A percentile compares a stretch with the other conserved stretches of the same genome.
These are phyloP conservation scores for Vicugna pacos DNA, from an alignment of 2,113 vertebrate species.

Conservation along the genomic window DNA sequence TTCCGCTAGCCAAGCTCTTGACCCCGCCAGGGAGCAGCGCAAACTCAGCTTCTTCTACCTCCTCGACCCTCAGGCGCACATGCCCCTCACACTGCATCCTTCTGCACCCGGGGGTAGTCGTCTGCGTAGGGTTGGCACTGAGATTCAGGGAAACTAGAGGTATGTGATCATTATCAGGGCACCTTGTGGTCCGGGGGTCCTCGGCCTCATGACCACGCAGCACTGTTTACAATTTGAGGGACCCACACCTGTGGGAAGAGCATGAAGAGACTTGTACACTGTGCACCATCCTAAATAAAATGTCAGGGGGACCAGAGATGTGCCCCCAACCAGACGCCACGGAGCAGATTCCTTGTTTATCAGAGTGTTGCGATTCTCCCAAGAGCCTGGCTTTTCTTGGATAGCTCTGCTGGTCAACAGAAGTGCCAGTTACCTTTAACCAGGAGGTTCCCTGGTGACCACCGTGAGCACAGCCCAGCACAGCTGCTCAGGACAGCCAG, in stretches of 20 bases:
- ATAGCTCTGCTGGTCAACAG: too few species aligned
- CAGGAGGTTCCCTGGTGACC: background rate
- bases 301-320: background rate
- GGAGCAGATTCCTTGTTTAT: background rate
- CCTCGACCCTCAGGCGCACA: fast-evolving
- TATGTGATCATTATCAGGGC: fast-evolving
- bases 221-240: conserved; percentile 35
- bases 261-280: background rate
- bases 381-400: background rate
- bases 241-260: background rate
- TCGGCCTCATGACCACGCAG: background rate
- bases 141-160: background rate
- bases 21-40: fast-evolving
- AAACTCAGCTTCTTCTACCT: conserved; percentile 56
- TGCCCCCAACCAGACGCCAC: background rate
- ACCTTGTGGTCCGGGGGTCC: background rate
- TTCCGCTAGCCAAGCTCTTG: fast-evolving
- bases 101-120: fast-evolving
- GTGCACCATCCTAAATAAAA: background rate
- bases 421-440: background rate
- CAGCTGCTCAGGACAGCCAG: background rate
- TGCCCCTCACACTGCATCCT: fast-evolving
- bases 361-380: fast-evolving
- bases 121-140: background rate
- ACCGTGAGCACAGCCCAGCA: background rate